These are phyloP conservation scores for Cenopis cana DNA, from an alignment of 2,888 invertebrate species.

Conservation along the genomic window DNA sequence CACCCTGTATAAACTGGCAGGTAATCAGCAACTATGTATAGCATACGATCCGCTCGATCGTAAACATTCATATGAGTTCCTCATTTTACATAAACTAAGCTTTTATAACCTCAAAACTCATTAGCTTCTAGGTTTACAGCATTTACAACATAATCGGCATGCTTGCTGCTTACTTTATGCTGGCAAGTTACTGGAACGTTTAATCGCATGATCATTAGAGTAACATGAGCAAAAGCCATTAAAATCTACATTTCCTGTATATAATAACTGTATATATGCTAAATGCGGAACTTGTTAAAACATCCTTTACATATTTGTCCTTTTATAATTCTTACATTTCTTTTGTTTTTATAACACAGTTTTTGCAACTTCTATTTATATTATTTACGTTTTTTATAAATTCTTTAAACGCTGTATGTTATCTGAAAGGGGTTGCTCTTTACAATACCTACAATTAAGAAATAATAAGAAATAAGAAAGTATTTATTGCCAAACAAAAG, in stretches of 20 bases:
- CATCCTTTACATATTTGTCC: no score
- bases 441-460: no score
- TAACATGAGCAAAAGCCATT: no score
- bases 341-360: no score
- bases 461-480: no score
- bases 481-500: no score
- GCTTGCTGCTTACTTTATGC: neutral
- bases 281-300: no score
- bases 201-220: neutral
- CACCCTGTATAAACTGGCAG: constrained; percentile 1
- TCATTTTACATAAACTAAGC: neutral
- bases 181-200: neutral
- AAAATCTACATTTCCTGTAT: neutral
- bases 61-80: neutral
- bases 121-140: neutral
- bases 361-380: no score
- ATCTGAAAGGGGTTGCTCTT: no score
- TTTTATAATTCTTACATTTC: no score
- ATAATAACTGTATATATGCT: neutral
- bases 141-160: neutral
- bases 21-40: constrained; percentile 1
- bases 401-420: no score
- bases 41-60: neutral
- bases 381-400: no score
- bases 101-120: constrained; percentile 4